Evolutionary conservation across 35 echinoderm and acorn worm species (phyloP).

Genomic region (Heliocidaris tuberculata): DNA sequence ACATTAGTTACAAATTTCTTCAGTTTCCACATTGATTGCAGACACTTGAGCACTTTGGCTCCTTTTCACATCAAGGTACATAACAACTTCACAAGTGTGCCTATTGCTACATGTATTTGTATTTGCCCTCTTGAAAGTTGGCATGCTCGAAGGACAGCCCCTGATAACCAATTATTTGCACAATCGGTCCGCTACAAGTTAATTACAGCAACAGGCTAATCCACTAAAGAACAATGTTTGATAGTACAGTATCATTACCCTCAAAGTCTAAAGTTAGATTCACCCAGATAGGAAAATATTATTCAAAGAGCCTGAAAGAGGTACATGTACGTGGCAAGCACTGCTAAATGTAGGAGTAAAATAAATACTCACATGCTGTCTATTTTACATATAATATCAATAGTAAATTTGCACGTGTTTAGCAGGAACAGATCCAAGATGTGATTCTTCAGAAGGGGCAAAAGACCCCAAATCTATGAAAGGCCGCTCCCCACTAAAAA

Average conservation of each 20-base stretch:
- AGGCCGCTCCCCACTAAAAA: no score
- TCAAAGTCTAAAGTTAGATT: background rate
- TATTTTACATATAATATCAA: no score
- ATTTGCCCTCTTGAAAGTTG: background rate
- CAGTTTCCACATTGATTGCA: background rate
- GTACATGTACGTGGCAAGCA: no score
- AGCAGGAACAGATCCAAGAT: no score
- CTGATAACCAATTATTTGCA: background rate
- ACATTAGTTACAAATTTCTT: background rate
- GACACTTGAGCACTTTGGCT: background rate
- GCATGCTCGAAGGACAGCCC: background rate
- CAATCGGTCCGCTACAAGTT: background rate
- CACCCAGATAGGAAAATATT: background rate
- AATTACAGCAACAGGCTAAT: background rate
- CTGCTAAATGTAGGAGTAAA: no score
- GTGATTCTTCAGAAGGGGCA: no score
- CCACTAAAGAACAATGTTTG: background rate
- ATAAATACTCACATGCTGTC: no score
- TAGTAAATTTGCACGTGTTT: no score
- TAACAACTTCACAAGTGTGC: background rate
- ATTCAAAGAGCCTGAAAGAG: no score
- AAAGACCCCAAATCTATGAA: no score
- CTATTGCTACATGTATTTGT: background rate
- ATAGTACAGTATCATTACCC: background rate
- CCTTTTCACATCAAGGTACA: background rate